Base-by-base conservation (phyloP, 2,888 invertebrate genomes). In the Seladonia tumulorum region DNA sequence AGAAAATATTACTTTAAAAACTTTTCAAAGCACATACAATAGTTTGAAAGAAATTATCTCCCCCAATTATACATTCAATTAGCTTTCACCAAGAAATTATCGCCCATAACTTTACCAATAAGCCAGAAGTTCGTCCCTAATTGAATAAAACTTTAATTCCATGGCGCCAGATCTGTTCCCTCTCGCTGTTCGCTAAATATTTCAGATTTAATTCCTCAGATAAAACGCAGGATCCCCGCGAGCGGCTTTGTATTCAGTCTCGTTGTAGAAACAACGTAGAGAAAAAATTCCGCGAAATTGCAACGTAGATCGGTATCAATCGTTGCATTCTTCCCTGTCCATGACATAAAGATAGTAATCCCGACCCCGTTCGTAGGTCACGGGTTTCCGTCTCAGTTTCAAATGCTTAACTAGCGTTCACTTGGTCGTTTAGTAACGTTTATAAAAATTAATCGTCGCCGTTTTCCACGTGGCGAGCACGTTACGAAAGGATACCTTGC, bases 251-350 rank as follows among this genome's bases (percentile, higher is more conserved):
- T 68, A 42, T 39, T 68, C 68, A 68, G 39, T 68, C 39, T 39
- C 39, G 22, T 39, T 22, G 39, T 12, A 39, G 68, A 39, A 68
- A 60, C 25, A 14, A 60, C 60, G 60, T 14, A 25, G 60, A 60
- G 60, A 60, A 25, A 60, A 60, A 60, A 60, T 60, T 60, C 60
- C 60, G 60, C 29, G 60, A 60, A 29, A 60, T 60, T 60, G 60
- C 60, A 66, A 77, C 73, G 66, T 25, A 74, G 82, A 82, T 79
- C 57, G 7, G 16, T 70, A 82, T 82, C 79, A 47, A 82, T 1
- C 25, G 63, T 68, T 76, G 81, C 71, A 81, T 76, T 45, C 29
- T 77, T 63, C 5, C 29, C 49, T 45, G 14, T 29, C 29, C 42
- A 25, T 29, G 68, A 25, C 82, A 71, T 79, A 75, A 79, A 82